Evolutionary conservation across 2,888 invertebrate species (phyloP), one percentile per base, ranked within the genome.

Genomic region (Conus canariensis): DNA sequence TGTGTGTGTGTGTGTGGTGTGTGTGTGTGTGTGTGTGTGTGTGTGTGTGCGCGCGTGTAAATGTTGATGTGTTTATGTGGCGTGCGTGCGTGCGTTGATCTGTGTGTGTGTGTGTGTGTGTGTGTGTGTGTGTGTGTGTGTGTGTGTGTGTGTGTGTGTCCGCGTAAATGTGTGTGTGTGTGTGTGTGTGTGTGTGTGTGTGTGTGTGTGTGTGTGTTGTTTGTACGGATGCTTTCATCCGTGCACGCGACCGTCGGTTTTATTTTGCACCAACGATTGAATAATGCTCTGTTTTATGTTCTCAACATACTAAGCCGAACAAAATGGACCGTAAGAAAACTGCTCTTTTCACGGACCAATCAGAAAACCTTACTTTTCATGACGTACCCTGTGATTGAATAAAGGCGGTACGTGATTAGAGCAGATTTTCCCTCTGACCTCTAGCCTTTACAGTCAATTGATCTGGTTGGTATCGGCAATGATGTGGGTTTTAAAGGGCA

Each of bases 51-150:
- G 58, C 59, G 22, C 22, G 58, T 83, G 58, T 80, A 58, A 58
- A 58, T 58, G 59, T 85, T n/a, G n/a, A n/a, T 58, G n/a, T 59
- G 58, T 80, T 45, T 80, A 19, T 45, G 56, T 80, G 22, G 80
- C 45, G 80, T 80, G 30, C 3, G 74, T 82, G 82, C 56, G 45
- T 82, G 82, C 19, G 74, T 74, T 64, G 60, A 3, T 70, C n/a
- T 82, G 82, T 22, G 85, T 85, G 59, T 59, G 59, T 85, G 85
- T 85, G 58, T 85, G 85, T 85, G 85, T 58, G 85, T 85, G 82
- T 82, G 82, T 82, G 82, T 82, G 82, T 82, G 45, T 82, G 82
- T 82, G 82, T 82, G 82, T 82, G 45, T 82, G 82, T 82, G 82
- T 56, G 82, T 56, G 82, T 82, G 85, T 60, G 85, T 22, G 85